These are phyloP conservation scores for Heliconius aoede DNA, from an alignment of 2,888 invertebrate genomes.

Conservation along the genomic window DNA sequence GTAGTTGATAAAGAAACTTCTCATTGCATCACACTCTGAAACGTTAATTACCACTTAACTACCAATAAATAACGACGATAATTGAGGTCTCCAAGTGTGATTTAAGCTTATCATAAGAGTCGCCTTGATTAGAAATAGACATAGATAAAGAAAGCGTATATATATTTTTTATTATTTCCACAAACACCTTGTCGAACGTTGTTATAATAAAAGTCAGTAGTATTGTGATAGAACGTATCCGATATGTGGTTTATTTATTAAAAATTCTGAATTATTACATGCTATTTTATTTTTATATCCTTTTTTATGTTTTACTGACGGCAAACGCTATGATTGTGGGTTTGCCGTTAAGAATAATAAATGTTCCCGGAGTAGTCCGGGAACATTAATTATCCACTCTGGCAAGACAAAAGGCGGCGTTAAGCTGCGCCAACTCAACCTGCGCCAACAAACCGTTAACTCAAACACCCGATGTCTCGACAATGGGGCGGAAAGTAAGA, in stretches of 20 bases:
- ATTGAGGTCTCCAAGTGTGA: background rate
- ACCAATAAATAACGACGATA: background rate
- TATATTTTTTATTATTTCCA: background rate
- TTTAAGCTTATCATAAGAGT: constrained; percentile 19
- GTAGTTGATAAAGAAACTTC: constrained; percentile 1
- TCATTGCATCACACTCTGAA: background rate
- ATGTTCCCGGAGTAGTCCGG: too few species aligned
- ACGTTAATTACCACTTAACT: background rate
- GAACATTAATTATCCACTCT: too few species aligned
- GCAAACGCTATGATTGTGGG: too few species aligned
- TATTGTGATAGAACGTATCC: constrained; percentile 15
- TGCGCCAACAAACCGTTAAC: too few species aligned
- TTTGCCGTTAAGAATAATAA: too few species aligned
- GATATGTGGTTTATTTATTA: constrained; percentile 20
- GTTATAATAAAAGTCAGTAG: constrained; percentile 19
- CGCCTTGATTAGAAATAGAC: constrained; percentile 29
- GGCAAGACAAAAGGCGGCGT: too few species aligned
- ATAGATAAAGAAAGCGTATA: constrained; percentile 8
- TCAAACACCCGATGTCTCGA: too few species aligned
- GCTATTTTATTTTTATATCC: constrained; percentile 45
- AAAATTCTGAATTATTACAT: constrained; percentile 35
- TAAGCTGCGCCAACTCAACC: too few species aligned
- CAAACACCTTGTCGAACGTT: constrained; percentile 1
- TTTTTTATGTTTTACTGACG: background rate
- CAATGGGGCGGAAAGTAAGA: too few species aligned